phyloP scores from a whole-genome alignment of 2,113 vertebrate species.

The Nanger granti region DNA sequence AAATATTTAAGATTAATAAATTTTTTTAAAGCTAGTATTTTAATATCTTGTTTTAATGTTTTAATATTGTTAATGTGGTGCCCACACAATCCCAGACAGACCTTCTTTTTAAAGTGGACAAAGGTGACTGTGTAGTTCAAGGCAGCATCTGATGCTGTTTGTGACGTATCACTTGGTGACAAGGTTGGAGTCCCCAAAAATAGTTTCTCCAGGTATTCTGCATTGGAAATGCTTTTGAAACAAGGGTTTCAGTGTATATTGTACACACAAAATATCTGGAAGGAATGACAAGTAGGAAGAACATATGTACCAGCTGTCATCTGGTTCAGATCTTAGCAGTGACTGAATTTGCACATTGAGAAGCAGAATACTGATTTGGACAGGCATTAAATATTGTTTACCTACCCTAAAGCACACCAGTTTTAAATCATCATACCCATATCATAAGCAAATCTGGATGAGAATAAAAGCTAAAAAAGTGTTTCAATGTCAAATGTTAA shows the following conservation, averaged over 20 bases:
- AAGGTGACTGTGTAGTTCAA: not conserved
- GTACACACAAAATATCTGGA: not conserved
- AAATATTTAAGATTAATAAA: constrained; percentile 75
- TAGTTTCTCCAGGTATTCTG: not conserved
- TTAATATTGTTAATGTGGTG: not conserved
- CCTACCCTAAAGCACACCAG: not conserved
- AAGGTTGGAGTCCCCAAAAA: not conserved
- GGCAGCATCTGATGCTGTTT: not conserved
- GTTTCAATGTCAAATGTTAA: not conserved
- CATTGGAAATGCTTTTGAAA: not conserved
- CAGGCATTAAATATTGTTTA: not conserved
- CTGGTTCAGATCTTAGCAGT: not conserved
- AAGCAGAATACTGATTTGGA: not conserved
- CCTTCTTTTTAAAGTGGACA: not conserved
- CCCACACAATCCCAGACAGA: not conserved
- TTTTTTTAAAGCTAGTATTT: constrained; percentile 46
- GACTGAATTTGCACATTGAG: not conserved
- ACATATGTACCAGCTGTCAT: not conserved
- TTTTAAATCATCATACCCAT: not conserved
- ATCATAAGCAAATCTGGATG: not conserved
- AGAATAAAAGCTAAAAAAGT: not conserved
- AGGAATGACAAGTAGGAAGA: not conserved
- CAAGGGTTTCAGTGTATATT: not conserved
- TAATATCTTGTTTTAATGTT: not conserved
- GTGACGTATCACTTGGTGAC: not conserved